A percentile compares a stretch with the other conserved stretches of the same genome.
These are phyloP conservation scores for Scrobipalpa atriplicella DNA, from an alignment of 2,888 invertebrate genomes.

Conservation along the genomic window DNA sequence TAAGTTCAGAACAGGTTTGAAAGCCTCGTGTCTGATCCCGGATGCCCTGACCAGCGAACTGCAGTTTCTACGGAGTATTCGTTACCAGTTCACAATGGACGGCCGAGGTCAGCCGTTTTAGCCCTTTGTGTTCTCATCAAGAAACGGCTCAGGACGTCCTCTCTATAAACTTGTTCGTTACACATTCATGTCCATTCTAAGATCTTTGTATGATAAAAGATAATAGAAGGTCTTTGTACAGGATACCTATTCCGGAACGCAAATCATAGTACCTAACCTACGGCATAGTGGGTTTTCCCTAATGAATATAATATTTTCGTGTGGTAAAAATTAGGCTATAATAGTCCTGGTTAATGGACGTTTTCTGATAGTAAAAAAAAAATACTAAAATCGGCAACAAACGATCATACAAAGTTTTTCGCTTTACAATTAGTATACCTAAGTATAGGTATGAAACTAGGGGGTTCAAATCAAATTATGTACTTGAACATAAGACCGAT, in stretches of 20 bases:
- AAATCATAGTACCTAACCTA: no score
- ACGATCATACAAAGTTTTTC: no score
- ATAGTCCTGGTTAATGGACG: no score
- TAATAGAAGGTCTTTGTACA: neutral
- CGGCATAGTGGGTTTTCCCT: no score
- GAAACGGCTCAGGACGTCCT: slow-evolving; percentile 30
- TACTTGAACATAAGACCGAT: neutral
- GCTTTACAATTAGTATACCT: no score
- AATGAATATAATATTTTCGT: no score
- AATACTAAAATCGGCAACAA: no score
- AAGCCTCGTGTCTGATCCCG: slow-evolving; percentile 4
- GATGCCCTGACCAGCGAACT: slow-evolving; percentile 4
- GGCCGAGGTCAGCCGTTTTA: slow-evolving; percentile 28
- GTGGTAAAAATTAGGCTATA: no score
- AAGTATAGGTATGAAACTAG: no score
- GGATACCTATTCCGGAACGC: no score
- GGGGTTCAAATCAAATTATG: neutral
- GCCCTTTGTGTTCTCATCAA: slow-evolving; percentile 29
- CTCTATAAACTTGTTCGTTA: slow-evolving; percentile 16
- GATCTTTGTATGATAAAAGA: neutral
- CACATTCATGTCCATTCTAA: slow-evolving; percentile 7
- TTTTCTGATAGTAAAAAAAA: no score
- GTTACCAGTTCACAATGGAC: slow-evolving; percentile 20
- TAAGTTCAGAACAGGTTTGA: slow-evolving; percentile 14
- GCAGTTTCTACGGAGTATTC: slow-evolving; percentile 17